Base-by-base conservation (phyloP, 2,113 vertebrate species). In the Hippocampus mohnikei region DNA sequence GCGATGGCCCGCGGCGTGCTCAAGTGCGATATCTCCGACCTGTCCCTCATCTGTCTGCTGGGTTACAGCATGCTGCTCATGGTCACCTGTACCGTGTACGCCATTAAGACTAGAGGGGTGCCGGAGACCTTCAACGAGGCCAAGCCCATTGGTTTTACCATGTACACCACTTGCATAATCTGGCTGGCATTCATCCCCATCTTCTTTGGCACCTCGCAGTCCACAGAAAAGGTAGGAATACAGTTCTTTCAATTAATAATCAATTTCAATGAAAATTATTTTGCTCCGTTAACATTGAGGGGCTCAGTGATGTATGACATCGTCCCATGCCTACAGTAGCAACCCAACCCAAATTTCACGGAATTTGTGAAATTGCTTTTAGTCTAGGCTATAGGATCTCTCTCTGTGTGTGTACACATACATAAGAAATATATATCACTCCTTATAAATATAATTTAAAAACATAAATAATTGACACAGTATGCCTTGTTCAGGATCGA, bases 51-150 rank as follows among this genome's bases (percentile, higher is more conserved):
- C 92, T 98, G 96, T 89, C 92, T 98, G 88, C 93, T 98, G 80
- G 96, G 97, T 77, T 98, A 98, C 91, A 98, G 97, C 90, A 98
- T 98, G 96, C 92, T 98, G 74, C 95, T 98, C 79, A 98, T 98
- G 97, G 97, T 98, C 88, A 98, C 97, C n/a, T 98, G 97, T 86
- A 98, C 97, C 16, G 95, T 98, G 72, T 93, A 93, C 18, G 92
- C 92, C 77, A 93, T 93, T 72, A 93, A 98, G 93, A 97, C 97
- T n/a, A 94, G 97, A 0, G 94, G 96, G 16, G 97, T 98, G 73
- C 97, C 96, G 0, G 97, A 98, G 92, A 98, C 96, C 87, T 98
- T 98, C 94, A 98, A 98, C 0, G 97, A 98, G 92, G 97, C 97
- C 88, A 98, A 98, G 88, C 97, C 97, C 84, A 98, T 98, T 6